Evolutionary conservation across 2,797 vertebrate species (phyloP).

Genomic region (Monodelphis domestica): DNA sequence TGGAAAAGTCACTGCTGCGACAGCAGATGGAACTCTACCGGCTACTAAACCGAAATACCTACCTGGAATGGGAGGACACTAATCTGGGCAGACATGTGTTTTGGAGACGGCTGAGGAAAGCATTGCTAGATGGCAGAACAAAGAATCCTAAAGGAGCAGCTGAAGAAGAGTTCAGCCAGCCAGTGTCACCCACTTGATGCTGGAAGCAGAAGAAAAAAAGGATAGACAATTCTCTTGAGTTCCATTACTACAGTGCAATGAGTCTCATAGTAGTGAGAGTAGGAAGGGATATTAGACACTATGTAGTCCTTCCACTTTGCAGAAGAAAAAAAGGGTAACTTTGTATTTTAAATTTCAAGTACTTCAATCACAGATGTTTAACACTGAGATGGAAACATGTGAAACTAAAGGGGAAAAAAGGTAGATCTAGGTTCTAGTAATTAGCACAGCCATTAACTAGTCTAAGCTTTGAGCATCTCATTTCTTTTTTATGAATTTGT

Average conservation of each 20-base stretch:
- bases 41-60: constrained; percentile 88
- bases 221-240: not conserved
- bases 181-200: not conserved
- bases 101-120: constrained; percentile 85
- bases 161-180: not conserved
- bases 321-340: not conserved
- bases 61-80: constrained; percentile 87
- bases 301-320: not conserved
- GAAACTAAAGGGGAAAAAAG: not conserved
- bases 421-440: not conserved
- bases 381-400: not conserved
- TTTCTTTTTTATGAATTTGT: not conserved
- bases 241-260: not conserved
- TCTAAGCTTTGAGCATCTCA: not conserved
- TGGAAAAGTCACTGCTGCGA: constrained; percentile 83
- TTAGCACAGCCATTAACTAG: not conserved
- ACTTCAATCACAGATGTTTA: not conserved
- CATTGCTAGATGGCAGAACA: constrained; percentile 80
- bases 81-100: constrained; percentile 84
- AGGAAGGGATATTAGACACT: not conserved
- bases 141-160: constrained; percentile 46
- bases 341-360: not conserved
- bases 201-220: not conserved
- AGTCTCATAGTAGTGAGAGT: not conserved
- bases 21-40: constrained; percentile 86